phyloP scores from a whole-genome alignment of 1,140 invertebrate species.

The Varroa destructor region DNA sequence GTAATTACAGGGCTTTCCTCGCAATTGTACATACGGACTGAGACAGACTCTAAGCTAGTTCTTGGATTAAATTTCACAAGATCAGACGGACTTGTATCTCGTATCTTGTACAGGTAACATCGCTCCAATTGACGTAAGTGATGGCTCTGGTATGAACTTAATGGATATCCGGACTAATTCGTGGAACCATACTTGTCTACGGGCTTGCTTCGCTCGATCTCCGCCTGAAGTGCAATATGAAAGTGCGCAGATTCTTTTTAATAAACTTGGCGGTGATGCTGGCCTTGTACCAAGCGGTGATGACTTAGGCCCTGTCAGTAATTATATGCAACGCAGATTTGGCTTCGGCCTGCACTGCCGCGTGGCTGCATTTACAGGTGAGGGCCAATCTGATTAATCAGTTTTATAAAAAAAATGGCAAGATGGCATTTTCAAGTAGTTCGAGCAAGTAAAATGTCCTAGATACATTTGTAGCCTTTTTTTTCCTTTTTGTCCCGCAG shows the following conservation, averaged over 20 bases:
- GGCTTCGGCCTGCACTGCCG: constrained; percentile 63
- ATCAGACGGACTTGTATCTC: constrained; percentile 74
- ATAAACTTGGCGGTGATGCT: constrained; percentile 29
- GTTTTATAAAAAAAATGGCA: too few relatives aligned
- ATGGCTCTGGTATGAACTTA: constrained; percentile 93
- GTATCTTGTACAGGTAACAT: constrained; percentile 75
- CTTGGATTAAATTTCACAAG: constrained; percentile 51
- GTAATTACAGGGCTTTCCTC: too few relatives aligned
- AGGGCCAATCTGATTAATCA: constrained; percentile 44
- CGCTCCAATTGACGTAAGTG: constrained; percentile 75
- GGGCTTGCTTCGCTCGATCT: constrained; percentile 44
- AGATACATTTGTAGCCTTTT: too few relatives aligned
- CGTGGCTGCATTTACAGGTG: constrained; percentile 78
- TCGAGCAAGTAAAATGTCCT: too few relatives aligned
- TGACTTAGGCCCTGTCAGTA: constrained; percentile 51
- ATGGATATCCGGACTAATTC: constrained; percentile 63
- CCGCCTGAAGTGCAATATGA: constrained; percentile 29
- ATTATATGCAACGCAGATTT: constrained; percentile 69
- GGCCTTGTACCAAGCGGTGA: constrained; percentile 27
- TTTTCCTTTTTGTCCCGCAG: too few relatives aligned
- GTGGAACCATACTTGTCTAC: constrained; percentile 61
- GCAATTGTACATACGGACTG: too few relatives aligned
- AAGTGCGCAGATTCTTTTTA: constrained; percentile 1
- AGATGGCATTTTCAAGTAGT: too few relatives aligned
- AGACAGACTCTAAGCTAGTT: too few relatives aligned